A percentile compares a stretch with the other conserved stretches of the same genome.
Conservation (phyloP, 2,888 invertebrate genomes). For the Hyles lineata region DNA sequence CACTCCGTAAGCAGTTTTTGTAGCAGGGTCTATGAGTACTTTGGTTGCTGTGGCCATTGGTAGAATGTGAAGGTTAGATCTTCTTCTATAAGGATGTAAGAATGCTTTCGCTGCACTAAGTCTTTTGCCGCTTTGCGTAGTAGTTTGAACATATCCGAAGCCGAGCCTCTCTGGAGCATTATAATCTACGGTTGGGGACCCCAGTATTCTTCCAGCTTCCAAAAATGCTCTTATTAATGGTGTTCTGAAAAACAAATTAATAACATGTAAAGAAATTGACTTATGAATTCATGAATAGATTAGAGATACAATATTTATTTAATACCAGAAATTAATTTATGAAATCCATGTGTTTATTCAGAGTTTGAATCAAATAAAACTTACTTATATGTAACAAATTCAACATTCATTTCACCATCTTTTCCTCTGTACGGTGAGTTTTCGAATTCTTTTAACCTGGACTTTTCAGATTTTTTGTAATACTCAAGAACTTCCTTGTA, state of each 20-base stretch:
- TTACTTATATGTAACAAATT: constrained; percentile 79
- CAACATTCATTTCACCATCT: constrained; percentile 85
- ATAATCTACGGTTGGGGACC: constrained; percentile 87
- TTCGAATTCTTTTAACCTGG: constrained; percentile 66
- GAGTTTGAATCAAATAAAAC: neutral
- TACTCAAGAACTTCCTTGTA: constrained; percentile 84
- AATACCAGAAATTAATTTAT: neutral
- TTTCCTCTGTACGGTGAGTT: constrained; percentile 79
- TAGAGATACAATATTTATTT: no score
- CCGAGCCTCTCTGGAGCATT: constrained; percentile 85
- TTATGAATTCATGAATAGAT: neutral
- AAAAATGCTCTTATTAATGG: constrained; percentile 87
- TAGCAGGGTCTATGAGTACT: constrained; percentile 79
- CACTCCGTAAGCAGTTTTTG: constrained; percentile 82
- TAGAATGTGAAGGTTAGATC: constrained; percentile 84
- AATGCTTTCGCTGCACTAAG: constrained; percentile 86
- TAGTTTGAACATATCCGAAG: constrained; percentile 86
- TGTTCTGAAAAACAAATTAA: constrained; percentile 54
- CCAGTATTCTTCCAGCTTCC: constrained; percentile 86
- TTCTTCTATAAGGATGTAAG: constrained; percentile 78
- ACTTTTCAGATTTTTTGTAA: constrained; percentile 85
- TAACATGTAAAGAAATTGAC: neutral
- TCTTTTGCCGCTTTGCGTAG: constrained; percentile 84
- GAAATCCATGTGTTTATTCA: no score
- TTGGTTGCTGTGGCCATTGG: constrained; percentile 82